Evolutionary conservation across 2,113 vertebrate species (phyloP).

Genomic region (Elephas maximus): DNA sequence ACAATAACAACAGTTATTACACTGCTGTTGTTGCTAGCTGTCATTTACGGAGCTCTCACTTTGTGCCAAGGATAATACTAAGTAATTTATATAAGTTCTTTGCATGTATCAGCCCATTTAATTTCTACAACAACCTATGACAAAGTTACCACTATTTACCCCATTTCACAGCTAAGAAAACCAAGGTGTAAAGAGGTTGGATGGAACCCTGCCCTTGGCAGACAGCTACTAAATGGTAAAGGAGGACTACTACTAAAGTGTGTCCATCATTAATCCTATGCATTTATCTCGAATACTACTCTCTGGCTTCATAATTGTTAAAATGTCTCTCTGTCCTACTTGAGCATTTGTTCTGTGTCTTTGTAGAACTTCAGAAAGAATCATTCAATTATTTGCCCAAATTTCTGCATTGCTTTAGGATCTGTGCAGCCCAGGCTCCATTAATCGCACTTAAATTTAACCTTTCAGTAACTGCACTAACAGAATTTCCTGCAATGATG

Average conservation of each 20-base stretch:
- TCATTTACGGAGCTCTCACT: background rate
- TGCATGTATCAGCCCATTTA: background rate
- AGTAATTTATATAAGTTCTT: background rate
- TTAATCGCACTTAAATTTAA: slow-evolving; percentile 29
- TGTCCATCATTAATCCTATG: background rate
- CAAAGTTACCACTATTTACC: background rate
- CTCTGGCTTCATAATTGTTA: background rate
- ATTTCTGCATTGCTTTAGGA: slow-evolving; percentile 3
- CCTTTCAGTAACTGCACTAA: background rate
- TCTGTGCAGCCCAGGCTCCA: background rate
- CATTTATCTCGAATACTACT: background rate
- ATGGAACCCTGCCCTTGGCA: background rate
- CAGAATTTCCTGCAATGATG: background rate
- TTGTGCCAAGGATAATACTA: background rate
- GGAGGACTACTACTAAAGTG: background rate
- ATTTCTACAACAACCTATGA: background rate
- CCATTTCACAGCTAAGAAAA: slow-evolving; percentile 13
- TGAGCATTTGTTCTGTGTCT: slow-evolving; percentile 8
- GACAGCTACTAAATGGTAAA: background rate
- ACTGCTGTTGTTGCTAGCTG: background rate
- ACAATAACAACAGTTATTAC: background rate
- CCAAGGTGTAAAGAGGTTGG: background rate
- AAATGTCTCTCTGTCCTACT: background rate
- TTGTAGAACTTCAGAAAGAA: background rate
- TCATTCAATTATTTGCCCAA: background rate